These are phyloP conservation scores for Anguilla rostrata DNA, from an alignment of 2,113 vertebrate species.

Conservation along the genomic window DNA sequence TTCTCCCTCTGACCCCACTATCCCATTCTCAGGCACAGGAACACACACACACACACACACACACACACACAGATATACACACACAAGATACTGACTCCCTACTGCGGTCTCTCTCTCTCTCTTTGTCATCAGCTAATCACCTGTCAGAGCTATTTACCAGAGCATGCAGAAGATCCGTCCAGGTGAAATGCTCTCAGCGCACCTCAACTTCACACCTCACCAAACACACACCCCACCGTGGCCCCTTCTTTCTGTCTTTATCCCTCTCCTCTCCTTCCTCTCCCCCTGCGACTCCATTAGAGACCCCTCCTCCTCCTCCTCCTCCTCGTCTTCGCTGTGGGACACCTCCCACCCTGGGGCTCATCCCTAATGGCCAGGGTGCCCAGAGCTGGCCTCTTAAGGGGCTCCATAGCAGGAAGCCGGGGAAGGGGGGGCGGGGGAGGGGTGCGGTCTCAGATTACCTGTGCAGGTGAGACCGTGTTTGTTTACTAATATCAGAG, in stretches of 20 bases:
- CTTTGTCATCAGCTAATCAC: slow-evolving; percentile 21
- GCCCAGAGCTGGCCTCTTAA: slow-evolving; percentile 43
- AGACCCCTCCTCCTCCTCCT: slow-evolving; percentile 11
- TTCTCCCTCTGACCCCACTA: background rate
- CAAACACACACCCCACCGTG: slow-evolving; percentile 53
- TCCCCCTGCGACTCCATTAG: slow-evolving; percentile 52
- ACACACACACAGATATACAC: background rate
- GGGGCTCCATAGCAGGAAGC: slow-evolving; percentile 55
- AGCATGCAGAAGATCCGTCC: slow-evolving; percentile 6
- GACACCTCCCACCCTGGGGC: slow-evolving; percentile 43
- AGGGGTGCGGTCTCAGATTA: slow-evolving; percentile 60
- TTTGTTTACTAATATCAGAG: slow-evolving; percentile 71
- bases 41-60: slow-evolving; percentile 7
- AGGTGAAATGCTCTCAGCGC: slow-evolving; percentile 29
- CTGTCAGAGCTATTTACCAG: slow-evolving; percentile 28
- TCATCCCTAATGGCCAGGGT: slow-evolving; percentile 40
- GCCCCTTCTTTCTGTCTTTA: slow-evolving; percentile 19
- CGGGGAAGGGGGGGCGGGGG: background rate
- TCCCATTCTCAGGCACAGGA: background rate
- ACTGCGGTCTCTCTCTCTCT: background rate
- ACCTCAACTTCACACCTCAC: slow-evolving; percentile 65
- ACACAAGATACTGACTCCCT: background rate
- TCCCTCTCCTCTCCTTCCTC: slow-evolving; percentile 35
- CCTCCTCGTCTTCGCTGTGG: slow-evolving; percentile 24
- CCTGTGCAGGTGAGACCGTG: slow-evolving; percentile 70